phyloP scores from a whole-genome alignment of 2,888 invertebrate genomes.

The Ariolimax columbianus region DNA sequence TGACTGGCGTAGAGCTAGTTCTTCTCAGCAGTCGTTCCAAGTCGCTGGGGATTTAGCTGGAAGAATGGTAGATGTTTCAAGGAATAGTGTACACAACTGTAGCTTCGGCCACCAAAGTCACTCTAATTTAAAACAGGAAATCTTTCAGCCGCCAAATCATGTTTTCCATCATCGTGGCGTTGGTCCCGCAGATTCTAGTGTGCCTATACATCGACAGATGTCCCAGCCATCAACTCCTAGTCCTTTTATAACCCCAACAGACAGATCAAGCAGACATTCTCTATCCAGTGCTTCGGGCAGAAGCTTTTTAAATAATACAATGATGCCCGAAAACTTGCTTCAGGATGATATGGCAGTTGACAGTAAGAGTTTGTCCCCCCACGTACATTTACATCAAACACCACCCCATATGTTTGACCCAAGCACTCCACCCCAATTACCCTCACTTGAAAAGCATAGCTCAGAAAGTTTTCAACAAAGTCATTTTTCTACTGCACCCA shows the following conservation, averaged over 20 bases:
- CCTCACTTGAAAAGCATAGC: background rate
- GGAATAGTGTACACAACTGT: background rate
- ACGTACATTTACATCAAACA: background rate
- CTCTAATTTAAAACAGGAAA: conserved; percentile 2
- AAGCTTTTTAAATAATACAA: background rate
- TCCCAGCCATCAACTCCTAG: conserved; percentile 21
- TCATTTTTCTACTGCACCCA: conserved; percentile 53
- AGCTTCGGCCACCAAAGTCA: conserved; percentile 12
- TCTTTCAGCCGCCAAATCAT: background rate
- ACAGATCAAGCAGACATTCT: background rate
- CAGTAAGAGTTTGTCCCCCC: background rate
- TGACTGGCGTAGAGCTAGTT: background rate
- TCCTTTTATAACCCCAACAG: background rate
- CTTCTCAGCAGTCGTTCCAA: conserved; percentile 3
- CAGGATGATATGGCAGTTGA: background rate
- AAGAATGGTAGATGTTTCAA: conserved; percentile 9
- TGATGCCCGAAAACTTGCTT: background rate
- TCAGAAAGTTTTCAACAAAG: conserved; percentile 7
- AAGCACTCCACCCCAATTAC: conserved; percentile 27
- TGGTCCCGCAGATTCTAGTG: background rate
- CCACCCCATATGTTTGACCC: conserved; percentile 40
- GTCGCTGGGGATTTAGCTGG: conserved; percentile 30
- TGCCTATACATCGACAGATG: conserved; percentile 18
- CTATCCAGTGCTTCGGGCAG: conserved; percentile 15
- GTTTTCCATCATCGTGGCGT: conserved; percentile 3